Evolutionary conservation across 2,888 invertebrate species (phyloP), one percentile per base, ranked within the genome.

Genomic region (Leptopterna dolabrata): DNA sequence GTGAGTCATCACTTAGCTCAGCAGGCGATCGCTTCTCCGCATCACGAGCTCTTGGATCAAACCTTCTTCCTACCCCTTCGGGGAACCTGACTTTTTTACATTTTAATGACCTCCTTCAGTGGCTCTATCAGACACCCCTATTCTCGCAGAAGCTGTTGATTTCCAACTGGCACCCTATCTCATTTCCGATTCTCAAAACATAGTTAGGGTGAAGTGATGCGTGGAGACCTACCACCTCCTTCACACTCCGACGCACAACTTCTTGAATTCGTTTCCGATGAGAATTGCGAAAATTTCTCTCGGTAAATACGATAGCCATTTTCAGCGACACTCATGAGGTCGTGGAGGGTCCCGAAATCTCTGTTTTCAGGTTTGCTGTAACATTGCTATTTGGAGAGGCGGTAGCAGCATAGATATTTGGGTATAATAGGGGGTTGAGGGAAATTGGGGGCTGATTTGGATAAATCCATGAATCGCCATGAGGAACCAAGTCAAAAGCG

Each of bases 31-130:
- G 36, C 73, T 73, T 36, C 73, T 30, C 36, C 73, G 73, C 73
- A 27, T 16, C 13, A 71, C 29, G 1, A 16, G 30, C n/a, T 73
- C 41, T 73, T 7, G 73, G 63, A 63, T 63, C 63, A 63, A 63
- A 63, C 63, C 63, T 13, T 13, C 1, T 16, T 24, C 11, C 63
- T 0, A 24, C n/a, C 63, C 78, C 78, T 24, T 78, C 19, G 13
- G 45, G 36, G 41, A 45, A 14, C 45, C 78, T 63, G 63, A 63
- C 63, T 73, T 78, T 78, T 78, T 78, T 41, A 78, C 78, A 78
- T 78, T 78, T 78, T 78, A 78, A 78, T 78, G 78, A 78, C 45
- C 78, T 45, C 27, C 78, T 63, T 63, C 24, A 63, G 63, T 63
- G 24, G 63, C 63, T 63, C 63, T 27, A 63, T 63, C 63, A 63